Evolutionary conservation across 2,113 vertebrate species (phyloP).

Genomic region (Sander vitreus): DNA sequence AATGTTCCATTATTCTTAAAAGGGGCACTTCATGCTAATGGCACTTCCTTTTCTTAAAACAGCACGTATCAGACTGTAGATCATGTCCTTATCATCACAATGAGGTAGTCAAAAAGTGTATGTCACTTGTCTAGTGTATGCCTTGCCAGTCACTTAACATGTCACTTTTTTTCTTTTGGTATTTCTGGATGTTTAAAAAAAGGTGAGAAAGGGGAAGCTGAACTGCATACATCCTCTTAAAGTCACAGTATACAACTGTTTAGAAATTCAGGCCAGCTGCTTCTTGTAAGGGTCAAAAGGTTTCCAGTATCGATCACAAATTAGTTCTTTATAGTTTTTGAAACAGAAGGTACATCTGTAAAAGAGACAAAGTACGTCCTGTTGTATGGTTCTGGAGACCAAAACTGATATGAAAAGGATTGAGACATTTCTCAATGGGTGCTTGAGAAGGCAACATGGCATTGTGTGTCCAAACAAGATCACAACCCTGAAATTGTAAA

Average conservation of each 20-base stretch:
- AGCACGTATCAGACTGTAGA: not conserved
- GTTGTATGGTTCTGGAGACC: no score
- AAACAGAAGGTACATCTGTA: no score
- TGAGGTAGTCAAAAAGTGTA: not conserved
- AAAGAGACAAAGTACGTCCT: no score
- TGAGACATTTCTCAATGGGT: no score
- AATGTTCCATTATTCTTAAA: constrained; percentile 32
- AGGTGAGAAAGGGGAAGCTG: accelerated
- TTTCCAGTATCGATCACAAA: not conserved
- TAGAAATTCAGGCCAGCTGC: not conserved
- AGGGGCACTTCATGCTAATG: constrained; percentile 28
- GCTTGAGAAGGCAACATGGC: no score
- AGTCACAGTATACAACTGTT: not conserved
- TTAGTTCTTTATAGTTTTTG: no score
- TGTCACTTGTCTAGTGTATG: no score
- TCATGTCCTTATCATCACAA: not conserved
- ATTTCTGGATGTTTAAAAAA: not conserved
- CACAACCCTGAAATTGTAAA: not conserved
- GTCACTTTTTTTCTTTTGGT: not conserved
- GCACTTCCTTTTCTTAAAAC: constrained; percentile 9
- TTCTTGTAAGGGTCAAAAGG: not conserved
- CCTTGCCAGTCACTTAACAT: not conserved
- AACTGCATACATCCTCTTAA: not conserved
- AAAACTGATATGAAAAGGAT: no score
- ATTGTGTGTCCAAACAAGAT: no score